Evolutionary conservation across 2,113 vertebrate genomes (phyloP).

Genomic region (Pseudorhombus dupliciocellatus): DNA sequence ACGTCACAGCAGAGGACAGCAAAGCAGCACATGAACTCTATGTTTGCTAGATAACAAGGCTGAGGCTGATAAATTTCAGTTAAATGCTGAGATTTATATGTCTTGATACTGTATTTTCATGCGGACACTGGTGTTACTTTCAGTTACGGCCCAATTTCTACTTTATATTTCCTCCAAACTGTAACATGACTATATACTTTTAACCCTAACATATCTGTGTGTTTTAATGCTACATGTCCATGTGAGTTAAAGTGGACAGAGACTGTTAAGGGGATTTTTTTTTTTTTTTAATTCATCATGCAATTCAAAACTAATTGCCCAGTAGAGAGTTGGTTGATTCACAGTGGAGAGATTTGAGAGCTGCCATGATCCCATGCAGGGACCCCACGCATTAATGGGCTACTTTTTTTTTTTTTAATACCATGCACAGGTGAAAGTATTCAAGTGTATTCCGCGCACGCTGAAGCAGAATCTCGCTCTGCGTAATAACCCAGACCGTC

Average conservation of each 20-base stretch:
- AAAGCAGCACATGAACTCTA: slow-evolving; percentile 25
- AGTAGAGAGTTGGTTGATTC: slow-evolving; percentile 56
- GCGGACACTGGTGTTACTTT: neutral
- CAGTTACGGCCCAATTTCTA: neutral
- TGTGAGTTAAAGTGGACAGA: slow-evolving; percentile 33
- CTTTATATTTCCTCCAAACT: too few relatives aligned
- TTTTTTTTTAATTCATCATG: slow-evolving; percentile 59
- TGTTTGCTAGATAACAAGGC: slow-evolving; percentile 6
- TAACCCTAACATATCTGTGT: too few relatives aligned
- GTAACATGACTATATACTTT: neutral
- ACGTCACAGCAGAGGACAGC: slow-evolving; percentile 25
- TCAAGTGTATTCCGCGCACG: slow-evolving; percentile 30
- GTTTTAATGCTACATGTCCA: neutral
- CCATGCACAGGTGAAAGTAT: slow-evolving; percentile 34
- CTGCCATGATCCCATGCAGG: slow-evolving; percentile 29
- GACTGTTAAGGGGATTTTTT: slow-evolving; percentile 44
- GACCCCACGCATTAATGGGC: neutral
- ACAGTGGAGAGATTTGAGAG: slow-evolving; percentile 24
- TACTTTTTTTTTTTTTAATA: slow-evolving; percentile 16
- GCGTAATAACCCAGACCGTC: slow-evolving; percentile 57
- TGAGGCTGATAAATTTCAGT: neutral
- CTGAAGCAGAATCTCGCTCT: slow-evolving; percentile 50
- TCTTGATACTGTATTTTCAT: neutral
- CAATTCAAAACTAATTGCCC: slow-evolving; percentile 64
- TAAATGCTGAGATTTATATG: neutral